Base-by-base conservation (phyloP, 2,797 vertebrate genomes). In the Pyrocephalus nanus region DNA sequence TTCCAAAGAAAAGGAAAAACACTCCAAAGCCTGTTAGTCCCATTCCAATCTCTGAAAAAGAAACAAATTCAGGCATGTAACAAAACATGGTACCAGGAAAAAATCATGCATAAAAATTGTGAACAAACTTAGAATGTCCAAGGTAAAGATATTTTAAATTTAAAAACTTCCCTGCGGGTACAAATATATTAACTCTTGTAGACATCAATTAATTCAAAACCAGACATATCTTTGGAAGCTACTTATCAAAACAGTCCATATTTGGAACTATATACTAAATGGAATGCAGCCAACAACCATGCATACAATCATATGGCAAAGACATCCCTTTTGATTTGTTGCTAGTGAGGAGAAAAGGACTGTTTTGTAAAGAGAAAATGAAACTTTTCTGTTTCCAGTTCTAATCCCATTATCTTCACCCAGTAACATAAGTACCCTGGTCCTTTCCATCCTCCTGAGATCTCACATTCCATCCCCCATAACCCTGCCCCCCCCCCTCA, bases 1-100 rank as follows among this genome's bases (percentile, higher is more conserved):
- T 99, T 89, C 99, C 99, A 93, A 99, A 99, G 97, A 99, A 99
- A 62, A 99, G 98, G 97, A 99, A 99, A 96, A 99, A 99, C 83
- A 99, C 99, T 47, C 99, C 99, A 88, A 99, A 99, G 93, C 99
- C 99, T 77, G 99, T 99, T 71, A 99, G 95, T 74, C 99, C 99
- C 98, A 99, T 99, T 92, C 99, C 99, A 86, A 99, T 99, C 97
- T 99, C 99, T 99, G 98, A 93, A 96, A 85, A 83, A 97, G 95
- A 92, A 94, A 60, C 23, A 94, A 23, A 57, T 65, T 57, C 12
- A 79, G 23, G 20, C 19, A 86, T 15, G 9, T 75, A 93, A 75
- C 21, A 72, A 79, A 81, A 61, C 11, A 58, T 0, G 3, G 25
- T 38, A 54, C 12, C 15, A 67, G 9, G 9, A 65, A 42, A 76